Evolutionary conservation across 2,113 vertebrate species (phyloP), one percentile per base, ranked within the genome.

Genomic region (Upupa epops): DNA sequence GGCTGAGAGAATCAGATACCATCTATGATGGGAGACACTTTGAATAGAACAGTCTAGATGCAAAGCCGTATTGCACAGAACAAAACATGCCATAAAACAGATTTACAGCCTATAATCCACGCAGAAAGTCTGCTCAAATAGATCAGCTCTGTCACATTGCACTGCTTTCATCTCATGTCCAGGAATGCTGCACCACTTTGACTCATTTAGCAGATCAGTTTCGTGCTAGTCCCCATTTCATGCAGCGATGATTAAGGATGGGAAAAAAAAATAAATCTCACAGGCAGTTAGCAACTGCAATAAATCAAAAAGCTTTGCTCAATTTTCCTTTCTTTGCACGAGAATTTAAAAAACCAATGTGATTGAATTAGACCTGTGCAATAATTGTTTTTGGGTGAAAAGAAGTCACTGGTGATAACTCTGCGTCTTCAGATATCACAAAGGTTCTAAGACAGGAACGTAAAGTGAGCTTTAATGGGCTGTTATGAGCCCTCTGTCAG

Each of bases 151-250:
- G 77, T 88, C 92, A 93, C 31, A 56, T 34, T 76, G 54, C 48
- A 31, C 40, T 52, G 20, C 83, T 96, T 94, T 95, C 86, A 94
- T 81, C 88, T 61, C 84, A 75, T 60, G 90, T 79, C 91, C 92
- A 94, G 84, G 65, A 95, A 69, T 83, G 76, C 83, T 52, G 82
- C 32, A 64, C 79, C 19, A 48, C 84, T 82, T 54, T 25, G 83
- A 88, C 79, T 95, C 92, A 40, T 94, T 94, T 61, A 83, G 76
- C 88, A 65, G 84, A 93, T 92, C 83, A 61, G 74, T 46, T 84
- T 31, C 14, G 2, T 37, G 36, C 78, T 64, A 29, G 22, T 90
- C 88, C 81, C 26, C 89, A 94, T 95, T 95, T 94, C 93, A 86
- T 81, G 77, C 70, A 24, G 81, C 3, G 74, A 70, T 92, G 80